phyloP scores from a whole-genome alignment of 92 coral and sea anemone genomes.

The Micromussa lordhowensis region DNA sequence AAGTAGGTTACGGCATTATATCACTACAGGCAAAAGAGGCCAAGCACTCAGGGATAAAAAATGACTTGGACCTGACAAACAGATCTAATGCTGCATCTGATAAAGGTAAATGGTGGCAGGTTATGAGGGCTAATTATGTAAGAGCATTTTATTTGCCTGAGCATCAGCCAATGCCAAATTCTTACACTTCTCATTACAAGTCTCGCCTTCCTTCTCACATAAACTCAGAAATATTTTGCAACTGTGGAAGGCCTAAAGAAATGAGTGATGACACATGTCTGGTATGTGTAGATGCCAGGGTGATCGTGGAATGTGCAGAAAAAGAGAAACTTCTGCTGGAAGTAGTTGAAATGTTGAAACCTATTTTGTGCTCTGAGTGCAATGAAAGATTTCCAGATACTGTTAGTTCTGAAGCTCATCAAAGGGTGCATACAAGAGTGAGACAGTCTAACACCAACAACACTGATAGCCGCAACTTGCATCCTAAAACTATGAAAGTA shows the following conservation, averaged over 20 bases:
- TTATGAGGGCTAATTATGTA: no score
- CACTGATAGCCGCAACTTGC: neutral
- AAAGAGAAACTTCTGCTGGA: neutral
- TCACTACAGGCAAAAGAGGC: no score
- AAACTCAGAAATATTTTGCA: slow-evolving; percentile 16
- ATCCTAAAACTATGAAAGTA: slow-evolving; percentile 1
- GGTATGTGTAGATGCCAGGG: slow-evolving; percentile 21
- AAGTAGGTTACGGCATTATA: slow-evolving; percentile 51
- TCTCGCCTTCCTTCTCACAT: slow-evolving; percentile 36
- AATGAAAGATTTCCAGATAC: slow-evolving; percentile 27
- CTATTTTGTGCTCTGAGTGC: slow-evolving; percentile 24
- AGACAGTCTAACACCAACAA: neutral
- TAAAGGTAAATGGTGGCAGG: slow-evolving; percentile 57
- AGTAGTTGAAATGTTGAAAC: slow-evolving; percentile 14
- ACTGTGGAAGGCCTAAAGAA: slow-evolving; percentile 23
- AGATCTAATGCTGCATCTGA: slow-evolving; percentile 29
- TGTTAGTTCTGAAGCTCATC: neutral
- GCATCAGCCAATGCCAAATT: slow-evolving; percentile 55
- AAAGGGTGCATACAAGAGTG: neutral
- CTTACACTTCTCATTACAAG: slow-evolving; percentile 43
- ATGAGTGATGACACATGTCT: no score
- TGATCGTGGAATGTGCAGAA: neutral
- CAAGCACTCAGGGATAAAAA: slow-evolving; percentile 63
- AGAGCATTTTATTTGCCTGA: slow-evolving; percentile 63
- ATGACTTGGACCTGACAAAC: slow-evolving; percentile 52